Base-by-base conservation (phyloP, 2,113 vertebrate genomes). In the Callipepla squamata region DNA sequence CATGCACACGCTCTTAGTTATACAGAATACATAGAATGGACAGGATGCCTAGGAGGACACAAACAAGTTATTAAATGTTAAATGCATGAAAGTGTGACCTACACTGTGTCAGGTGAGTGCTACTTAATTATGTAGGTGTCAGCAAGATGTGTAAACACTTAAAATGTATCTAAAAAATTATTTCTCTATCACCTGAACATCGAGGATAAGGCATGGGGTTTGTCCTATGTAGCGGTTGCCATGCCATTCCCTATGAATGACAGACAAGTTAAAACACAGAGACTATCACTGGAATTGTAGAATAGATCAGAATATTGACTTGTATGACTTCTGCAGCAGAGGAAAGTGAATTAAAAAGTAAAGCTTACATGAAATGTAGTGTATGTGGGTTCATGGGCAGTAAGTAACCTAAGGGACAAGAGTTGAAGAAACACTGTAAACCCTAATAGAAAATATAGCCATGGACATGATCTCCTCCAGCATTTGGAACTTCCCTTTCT, bases 31-130 rank as follows among this genome's bases (percentile, higher is more conserved):
- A 83, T 80, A 70, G 50, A 90, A 82, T 80, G 92, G 63, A 70
- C 50, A 82, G 59, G 50, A 87, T 90, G 77, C 59, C 59, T 59
- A 63, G 67, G 65, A 91, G 85, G 79, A 91, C 79, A 87, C 63
- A 80, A 80, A 28, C 55, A 80, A 69, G 55, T 69, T 80, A 89
- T 34, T 85, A 80, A 94, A 91, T 94, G 51, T 83, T 93, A 95
- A 80, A 68, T 66, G 79, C 87, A 76, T 81, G 22, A 44, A 95
- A 87, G 7, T 55, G 47, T 87, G 34, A 58, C 87, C 47, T 89
- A 25, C 42, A 13, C 6, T 1, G 2, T 18, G 53, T 63, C 59
- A 85, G 87, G 34, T 80, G 90, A 90, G 34, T 18, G 25, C 36
- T 90, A 38, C 91, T 74, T 74, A 80, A 83, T 93, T 92, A 80